A percentile compares a stretch with the other conserved stretches of the same genome.
These are phyloP conservation scores for Stenoptilia bipunctidactyla DNA, from an alignment of 2,888 invertebrate species.

Conservation along the genomic window DNA sequence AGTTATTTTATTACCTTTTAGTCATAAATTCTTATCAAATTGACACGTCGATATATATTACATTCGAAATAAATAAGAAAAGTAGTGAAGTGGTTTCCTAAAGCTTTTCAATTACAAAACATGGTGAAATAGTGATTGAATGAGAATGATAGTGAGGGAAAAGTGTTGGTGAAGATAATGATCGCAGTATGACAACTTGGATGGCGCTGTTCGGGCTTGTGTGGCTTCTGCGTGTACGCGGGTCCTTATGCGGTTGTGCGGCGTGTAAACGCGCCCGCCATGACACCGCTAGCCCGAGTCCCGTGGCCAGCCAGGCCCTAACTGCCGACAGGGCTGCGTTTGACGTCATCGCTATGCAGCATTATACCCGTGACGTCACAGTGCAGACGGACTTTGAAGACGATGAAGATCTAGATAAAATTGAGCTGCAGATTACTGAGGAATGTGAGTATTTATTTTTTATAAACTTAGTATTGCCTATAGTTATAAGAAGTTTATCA, in stretches of 20 bases:
- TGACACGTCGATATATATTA: too few species aligned
- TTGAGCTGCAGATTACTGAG: conserved; percentile 57
- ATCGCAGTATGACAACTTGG: conserved; percentile 69
- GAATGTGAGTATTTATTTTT: conserved; percentile 51
- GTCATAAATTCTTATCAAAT: too few species aligned
- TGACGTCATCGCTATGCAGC: conserved; percentile 57
- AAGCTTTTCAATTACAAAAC: too few species aligned
- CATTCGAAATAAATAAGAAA: too few species aligned
- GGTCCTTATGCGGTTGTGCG: conserved; percentile 82
- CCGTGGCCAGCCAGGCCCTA: conserved; percentile 29
- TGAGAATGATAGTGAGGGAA: too few species aligned
- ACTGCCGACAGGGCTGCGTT: conserved; percentile 44
- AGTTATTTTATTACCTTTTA: conserved; percentile 3
- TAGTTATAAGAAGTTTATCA: too few species aligned
- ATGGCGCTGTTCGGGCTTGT: conserved; percentile 91
- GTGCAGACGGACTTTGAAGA: conserved; percentile 67
- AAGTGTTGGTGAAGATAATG: conserved; percentile 46
- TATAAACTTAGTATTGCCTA: too few species aligned
- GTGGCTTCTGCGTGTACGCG: conserved; percentile 85
- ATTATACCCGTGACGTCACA: conserved; percentile 60
- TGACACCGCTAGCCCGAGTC: conserved; percentile 20
- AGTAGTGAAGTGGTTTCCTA: too few species aligned
- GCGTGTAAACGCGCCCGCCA: conserved; percentile 74
- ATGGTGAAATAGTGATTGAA: too few species aligned
- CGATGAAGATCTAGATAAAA: conserved; percentile 58